Percentiles rank a stretch among this genome's conserved stretches.
Conservation (phyloP, 2,888 invertebrate species). For the Sphaerophoria taeniata region DNA sequence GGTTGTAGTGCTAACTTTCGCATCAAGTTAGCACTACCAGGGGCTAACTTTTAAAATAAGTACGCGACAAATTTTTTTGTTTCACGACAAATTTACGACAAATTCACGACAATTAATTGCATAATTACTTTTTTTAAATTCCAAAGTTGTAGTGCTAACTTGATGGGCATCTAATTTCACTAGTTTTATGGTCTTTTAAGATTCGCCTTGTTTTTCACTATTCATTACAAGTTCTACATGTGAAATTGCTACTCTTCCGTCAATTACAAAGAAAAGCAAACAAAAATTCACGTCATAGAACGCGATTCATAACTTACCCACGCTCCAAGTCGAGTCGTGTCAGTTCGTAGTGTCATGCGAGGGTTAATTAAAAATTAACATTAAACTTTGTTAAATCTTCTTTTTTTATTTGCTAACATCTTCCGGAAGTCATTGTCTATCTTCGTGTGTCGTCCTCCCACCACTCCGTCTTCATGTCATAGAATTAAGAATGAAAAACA, state of each 20-base stretch:
- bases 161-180: slow-evolving; percentile 44
- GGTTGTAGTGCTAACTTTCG: too few species aligned
- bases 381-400: slow-evolving; percentile 55
- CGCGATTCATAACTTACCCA: slow-evolving; percentile 50
- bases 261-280: too few species aligned
- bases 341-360: slow-evolving; percentile 4
- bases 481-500: background rate
- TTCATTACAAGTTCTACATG: slow-evolving; percentile 27
- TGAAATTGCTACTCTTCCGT: background rate
- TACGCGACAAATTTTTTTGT: too few species aligned
- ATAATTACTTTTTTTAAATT: too few species aligned
- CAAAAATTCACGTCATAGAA: slow-evolving; percentile 10
- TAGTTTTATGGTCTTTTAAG: slow-evolving; percentile 8
- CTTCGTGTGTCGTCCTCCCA: background rate
- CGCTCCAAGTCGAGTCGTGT: background rate
- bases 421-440: slow-evolving; percentile 47
- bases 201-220: slow-evolving; percentile 22
- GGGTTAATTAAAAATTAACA: slow-evolving; percentile 66
- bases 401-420: slow-evolving; percentile 27
- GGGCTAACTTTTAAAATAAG: too few species aligned
- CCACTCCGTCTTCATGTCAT: too few species aligned
- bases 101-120: too few species aligned
- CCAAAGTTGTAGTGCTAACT: too few species aligned
- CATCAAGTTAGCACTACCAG: too few species aligned
- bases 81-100: too few species aligned